Conservation (phyloP, 2,888 invertebrate genomes). For the Ypsolopha sequella region DNA sequence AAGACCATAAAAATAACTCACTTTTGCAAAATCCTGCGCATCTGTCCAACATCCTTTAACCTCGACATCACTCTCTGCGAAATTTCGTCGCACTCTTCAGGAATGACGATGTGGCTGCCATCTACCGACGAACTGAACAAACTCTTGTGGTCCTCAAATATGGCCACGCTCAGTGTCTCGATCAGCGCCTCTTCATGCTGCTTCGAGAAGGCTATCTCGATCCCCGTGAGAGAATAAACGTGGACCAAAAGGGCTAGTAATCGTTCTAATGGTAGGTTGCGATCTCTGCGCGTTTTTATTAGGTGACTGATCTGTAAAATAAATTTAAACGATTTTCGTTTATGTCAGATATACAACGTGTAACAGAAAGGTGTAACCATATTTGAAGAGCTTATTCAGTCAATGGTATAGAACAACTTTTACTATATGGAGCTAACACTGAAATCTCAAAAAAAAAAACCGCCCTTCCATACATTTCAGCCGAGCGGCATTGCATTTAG, state of each 20-base stretch:
- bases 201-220: constrained; percentile 62
- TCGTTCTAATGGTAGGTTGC: constrained; percentile 66
- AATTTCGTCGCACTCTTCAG: constrained; percentile 35
- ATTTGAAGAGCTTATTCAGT: too few relatives aligned
- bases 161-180: constrained; percentile 62
- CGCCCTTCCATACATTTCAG: too few relatives aligned
- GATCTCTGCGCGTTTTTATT: constrained; percentile 64
- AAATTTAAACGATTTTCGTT: too few relatives aligned
- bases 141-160: constrained; percentile 67
- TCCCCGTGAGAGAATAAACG: constrained; percentile 73
- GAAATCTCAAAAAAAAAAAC: too few relatives aligned
- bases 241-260: constrained; percentile 71
- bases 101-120: constrained; percentile 23
- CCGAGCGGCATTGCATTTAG: not conserved
- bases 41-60: constrained; percentile 45
- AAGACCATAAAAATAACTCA: constrained; percentile 20
- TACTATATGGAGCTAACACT: too few relatives aligned
- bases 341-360: too few relatives aligned
- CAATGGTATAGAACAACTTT: too few relatives aligned
- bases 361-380: too few relatives aligned
- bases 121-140: constrained; percentile 20
- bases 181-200: constrained; percentile 62
- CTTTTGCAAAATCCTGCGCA: constrained; percentile 46
- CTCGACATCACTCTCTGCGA: constrained; percentile 33
- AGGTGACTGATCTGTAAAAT: constrained; percentile 65